phyloP scores from a whole-genome alignment of 2,888 invertebrate species.

The Ganaspis brasiliensis region DNA sequence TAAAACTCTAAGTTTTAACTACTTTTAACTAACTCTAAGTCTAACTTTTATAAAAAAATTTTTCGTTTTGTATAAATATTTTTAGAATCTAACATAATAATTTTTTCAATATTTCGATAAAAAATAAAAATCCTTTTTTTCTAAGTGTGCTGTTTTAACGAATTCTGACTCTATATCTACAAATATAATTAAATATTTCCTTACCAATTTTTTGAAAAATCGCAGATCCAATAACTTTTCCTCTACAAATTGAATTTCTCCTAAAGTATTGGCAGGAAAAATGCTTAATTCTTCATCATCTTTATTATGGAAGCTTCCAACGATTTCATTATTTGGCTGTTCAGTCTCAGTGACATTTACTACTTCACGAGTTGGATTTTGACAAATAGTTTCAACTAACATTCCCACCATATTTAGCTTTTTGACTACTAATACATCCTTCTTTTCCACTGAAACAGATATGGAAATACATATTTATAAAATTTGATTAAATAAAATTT shows the following conservation, averaged over 20 bases:
- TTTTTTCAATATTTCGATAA: too few species aligned
- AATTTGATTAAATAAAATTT: neutral
- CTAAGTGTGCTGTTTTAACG: too few species aligned
- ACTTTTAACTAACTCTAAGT: too few species aligned
- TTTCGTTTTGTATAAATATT: too few species aligned
- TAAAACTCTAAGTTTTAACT: too few species aligned
- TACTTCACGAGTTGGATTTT: neutral
- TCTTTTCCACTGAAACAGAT: neutral
- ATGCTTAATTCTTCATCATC: slow-evolving; percentile 12
- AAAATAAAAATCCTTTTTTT: too few species aligned
- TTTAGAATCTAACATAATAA: too few species aligned
- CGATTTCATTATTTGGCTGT: neutral
- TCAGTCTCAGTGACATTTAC: neutral
- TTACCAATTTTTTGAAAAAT: slow-evolving; percentile 4
- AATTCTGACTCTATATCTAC: too few species aligned
- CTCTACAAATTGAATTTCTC: neutral
- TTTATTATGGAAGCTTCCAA: neutral
- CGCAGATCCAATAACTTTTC: neutral
- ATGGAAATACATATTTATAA: neutral
- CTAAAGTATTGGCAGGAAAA: neutral
- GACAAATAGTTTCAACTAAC: neutral
- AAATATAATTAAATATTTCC: neutral
- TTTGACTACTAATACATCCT: neutral
- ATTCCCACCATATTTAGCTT: neutral
- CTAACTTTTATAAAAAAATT: too few species aligned